Evolutionary conservation across 2,797 vertebrate species (phyloP).

Genomic region (Lithobates sylvaticus): DNA sequence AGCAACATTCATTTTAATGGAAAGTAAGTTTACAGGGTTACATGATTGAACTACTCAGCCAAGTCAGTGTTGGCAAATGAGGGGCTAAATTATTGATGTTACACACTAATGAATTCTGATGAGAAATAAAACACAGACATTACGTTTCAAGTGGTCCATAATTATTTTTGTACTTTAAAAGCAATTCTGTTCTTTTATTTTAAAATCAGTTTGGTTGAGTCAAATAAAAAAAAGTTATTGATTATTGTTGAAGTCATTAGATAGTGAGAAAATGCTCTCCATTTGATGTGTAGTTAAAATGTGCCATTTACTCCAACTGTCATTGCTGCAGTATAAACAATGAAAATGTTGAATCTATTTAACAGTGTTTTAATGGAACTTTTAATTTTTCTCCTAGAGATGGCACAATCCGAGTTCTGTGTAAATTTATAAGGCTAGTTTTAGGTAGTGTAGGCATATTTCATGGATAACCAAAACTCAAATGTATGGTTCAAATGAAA

Average conservation of each 20-base stretch:
- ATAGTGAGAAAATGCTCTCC: constrained; percentile 69
- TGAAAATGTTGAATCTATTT: not conserved
- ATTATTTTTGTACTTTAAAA: constrained; percentile 92
- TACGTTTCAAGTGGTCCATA: constrained; percentile 89
- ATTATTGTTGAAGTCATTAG: constrained; percentile 82
- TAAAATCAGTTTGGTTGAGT: constrained; percentile 80
- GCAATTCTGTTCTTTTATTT: constrained; percentile 86
- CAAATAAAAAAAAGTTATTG: constrained; percentile 84
- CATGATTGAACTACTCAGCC: constrained; percentile 89
- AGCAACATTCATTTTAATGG: constrained; percentile 92
- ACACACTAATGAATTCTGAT: constrained; percentile 91
- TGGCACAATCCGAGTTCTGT: not conserved
- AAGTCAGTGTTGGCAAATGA: constrained; percentile 89
- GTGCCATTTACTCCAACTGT: constrained; percentile 31
- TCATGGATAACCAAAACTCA: too few species aligned
- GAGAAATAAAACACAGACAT: constrained; percentile 92
- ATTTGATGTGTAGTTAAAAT: constrained; percentile 64
- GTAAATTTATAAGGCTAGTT: not conserved
- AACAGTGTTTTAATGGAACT: not conserved
- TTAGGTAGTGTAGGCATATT: not conserved
- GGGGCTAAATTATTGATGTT: constrained; percentile 92
- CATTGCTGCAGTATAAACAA: not conserved
- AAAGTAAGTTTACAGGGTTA: constrained; percentile 90
- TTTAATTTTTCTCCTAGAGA: not conserved
- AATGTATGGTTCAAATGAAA: too few species aligned